Base-by-base conservation (phyloP, 1,140 invertebrate genomes). In the Reticulitermes speratus region DNA sequence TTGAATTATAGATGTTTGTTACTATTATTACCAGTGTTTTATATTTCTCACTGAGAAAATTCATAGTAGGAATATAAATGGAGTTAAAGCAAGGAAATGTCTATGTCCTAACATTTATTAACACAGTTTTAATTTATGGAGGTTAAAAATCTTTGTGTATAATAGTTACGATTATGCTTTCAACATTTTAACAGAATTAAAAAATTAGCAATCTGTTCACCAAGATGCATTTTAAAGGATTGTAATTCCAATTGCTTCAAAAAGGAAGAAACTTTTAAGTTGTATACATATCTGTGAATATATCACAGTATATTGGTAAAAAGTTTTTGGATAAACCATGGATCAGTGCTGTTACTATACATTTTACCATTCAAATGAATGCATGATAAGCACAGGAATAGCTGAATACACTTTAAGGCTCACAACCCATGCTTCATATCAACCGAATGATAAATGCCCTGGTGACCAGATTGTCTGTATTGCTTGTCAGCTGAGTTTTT, bases 111-210 rank as follows among this genome's bases (percentile, higher is more conserved):
- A 75, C 65, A 30, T 75, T 75, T 75, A 30, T 75, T 75, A 30
- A 75, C 52, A 21, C n/a, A 75, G 65, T n/a, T 75, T 75, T 75
- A 75, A 30, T 75, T 25, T 75, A 75, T 30, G 65, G 25, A 75
- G 25, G 65, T 75, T 75, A 75, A 75, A 75, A 30, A 75, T 75
- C 65, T 75, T 75, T 75, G 30, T 75, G 65, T 65, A 75, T 75
- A 30, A 75, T 75, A 2, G 7, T 25, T 75, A 14, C 25, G 65
- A 25, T 75, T 75, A 75, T 75, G 65, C 65, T 30, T 75, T 75
- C n/a, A 75, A 75, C n/a, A 30, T 75, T 75, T 75, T 75, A 75
- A 75, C 5, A 75, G 25, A 14, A 14, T 8, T 75, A 6, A 75
- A 75, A 30, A 75, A 30, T 75, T 2, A n/a, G 11, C 9, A 75